Percentiles rank a stretch among this genome's conserved stretches.
These are phyloP conservation scores for Tetraodon nigroviridis DNA, from an alignment of 2,113 vertebrate species.

Conservation along the genomic window DNA sequence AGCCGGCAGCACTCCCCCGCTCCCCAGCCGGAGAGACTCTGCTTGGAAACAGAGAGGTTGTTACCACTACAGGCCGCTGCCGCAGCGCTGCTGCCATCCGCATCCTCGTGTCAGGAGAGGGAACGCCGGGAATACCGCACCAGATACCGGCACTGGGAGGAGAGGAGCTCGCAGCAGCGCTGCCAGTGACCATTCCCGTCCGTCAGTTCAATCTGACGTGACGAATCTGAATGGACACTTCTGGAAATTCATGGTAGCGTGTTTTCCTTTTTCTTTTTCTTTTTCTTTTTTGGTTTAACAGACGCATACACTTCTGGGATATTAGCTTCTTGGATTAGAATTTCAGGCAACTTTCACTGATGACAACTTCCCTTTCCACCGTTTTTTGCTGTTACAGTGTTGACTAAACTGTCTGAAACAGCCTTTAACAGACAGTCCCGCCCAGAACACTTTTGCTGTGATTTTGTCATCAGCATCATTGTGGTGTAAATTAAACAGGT, in stretches of 20 bases:
- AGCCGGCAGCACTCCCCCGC: slow-evolving; percentile 45
- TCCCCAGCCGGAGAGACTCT: slow-evolving; percentile 66
- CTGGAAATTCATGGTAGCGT: too few relatives aligned
- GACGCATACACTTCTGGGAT: too few relatives aligned
- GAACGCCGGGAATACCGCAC: background rate
- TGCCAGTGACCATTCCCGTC: background rate
- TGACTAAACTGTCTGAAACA: background rate
- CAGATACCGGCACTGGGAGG: background rate
- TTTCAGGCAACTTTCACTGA: background rate
- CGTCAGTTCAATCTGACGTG: too few relatives aligned
- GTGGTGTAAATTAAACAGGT: too few relatives aligned
- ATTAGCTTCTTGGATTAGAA: background rate
- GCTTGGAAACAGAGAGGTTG: slow-evolving; percentile 70
- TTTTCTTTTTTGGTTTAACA: too few relatives aligned
- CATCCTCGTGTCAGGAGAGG: slow-evolving; percentile 18
- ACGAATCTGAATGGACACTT: too few relatives aligned
- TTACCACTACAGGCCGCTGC: slow-evolving; percentile 44
- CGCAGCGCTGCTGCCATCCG: slow-evolving; percentile 24
- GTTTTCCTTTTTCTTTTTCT: too few relatives aligned
- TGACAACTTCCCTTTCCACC: background rate
- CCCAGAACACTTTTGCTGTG: background rate
- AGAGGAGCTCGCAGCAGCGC: background rate
- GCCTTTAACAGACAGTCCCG: background rate
- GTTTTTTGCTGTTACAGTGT: background rate
- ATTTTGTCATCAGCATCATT: too few relatives aligned